phyloP scores from a whole-genome alignment of 1,140 invertebrate genomes.

The Drosophila erecta region DNA sequence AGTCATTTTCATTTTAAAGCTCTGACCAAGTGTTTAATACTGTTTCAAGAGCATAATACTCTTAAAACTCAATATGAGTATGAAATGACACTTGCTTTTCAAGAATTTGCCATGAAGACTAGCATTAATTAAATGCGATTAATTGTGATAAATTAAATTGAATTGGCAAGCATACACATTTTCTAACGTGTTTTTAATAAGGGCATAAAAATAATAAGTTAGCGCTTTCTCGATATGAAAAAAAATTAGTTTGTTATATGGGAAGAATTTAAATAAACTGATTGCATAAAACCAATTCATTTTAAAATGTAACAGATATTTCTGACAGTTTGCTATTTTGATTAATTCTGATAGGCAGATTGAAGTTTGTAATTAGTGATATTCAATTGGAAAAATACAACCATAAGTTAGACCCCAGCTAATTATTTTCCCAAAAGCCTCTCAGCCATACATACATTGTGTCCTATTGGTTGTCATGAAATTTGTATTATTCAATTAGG shows the following conservation, averaged over 20 bases:
- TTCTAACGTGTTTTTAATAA: constrained; percentile 9
- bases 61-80: neutral
- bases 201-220: neutral
- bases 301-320: constrained; percentile 4
- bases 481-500: constrained; percentile 56
- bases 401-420: constrained; percentile 23
- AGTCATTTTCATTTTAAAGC: neutral
- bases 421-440: constrained; percentile 16
- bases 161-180: constrained; percentile 5
- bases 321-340: constrained; percentile 3
- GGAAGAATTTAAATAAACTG: neutral
- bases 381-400: constrained; percentile 14
- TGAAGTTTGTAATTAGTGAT: constrained; percentile 13
- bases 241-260: neutral
- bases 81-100: too few species aligned
- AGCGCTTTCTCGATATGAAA: too few species aligned
- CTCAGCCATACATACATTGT: neutral
- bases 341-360: constrained; percentile 14
- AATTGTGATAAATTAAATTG: constrained; percentile 19
- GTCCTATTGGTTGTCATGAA: constrained; percentile 36
- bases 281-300: neutral
- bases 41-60: neutral
- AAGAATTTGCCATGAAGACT: neutral
- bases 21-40: too few species aligned
- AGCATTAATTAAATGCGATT: constrained; percentile 9